These are phyloP conservation scores for Ypsolopha sequella DNA, from an alignment of 2,888 invertebrate species.

Conservation along the genomic window DNA sequence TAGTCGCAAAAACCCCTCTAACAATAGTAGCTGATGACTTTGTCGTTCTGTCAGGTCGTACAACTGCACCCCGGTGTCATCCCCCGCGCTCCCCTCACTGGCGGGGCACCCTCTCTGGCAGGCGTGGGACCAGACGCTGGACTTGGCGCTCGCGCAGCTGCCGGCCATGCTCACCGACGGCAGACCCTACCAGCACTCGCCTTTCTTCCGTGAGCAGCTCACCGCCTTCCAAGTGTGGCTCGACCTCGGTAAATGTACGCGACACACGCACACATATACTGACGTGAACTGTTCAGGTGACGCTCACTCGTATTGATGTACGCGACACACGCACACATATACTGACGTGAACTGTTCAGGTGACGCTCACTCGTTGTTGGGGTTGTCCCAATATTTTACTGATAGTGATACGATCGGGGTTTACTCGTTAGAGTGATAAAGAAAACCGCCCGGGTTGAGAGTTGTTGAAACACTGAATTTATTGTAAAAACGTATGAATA, in stretches of 20 bases:
- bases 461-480: too few relatives aligned
- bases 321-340: too few relatives aligned
- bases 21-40: too few relatives aligned
- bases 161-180: slow-evolving; percentile 75
- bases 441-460: too few relatives aligned
- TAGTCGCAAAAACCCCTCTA: too few relatives aligned
- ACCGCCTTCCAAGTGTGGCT: slow-evolving; percentile 98
- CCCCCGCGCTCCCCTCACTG: slow-evolving; percentile 92
- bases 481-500: too few relatives aligned
- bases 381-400: too few relatives aligned
- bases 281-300: too few relatives aligned
- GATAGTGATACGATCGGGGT: too few relatives aligned
- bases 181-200: slow-evolving; percentile 68
- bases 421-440: too few relatives aligned
- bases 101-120: slow-evolving; percentile 94
- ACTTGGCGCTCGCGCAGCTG: slow-evolving; percentile 92
- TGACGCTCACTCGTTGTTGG: too few relatives aligned
- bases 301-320: background rate
- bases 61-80: slow-evolving; percentile 96
- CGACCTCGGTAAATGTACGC: slow-evolving; percentile 72
- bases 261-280: background rate
- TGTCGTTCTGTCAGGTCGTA: slow-evolving; percentile 72
- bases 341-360: too few relatives aligned
- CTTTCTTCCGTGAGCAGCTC: slow-evolving; percentile 97
- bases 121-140: slow-evolving; percentile 98